These are phyloP conservation scores for Drosophila grimshawi DNA, from an alignment of 1,140 invertebrate genomes.

Conservation along the genomic window DNA sequence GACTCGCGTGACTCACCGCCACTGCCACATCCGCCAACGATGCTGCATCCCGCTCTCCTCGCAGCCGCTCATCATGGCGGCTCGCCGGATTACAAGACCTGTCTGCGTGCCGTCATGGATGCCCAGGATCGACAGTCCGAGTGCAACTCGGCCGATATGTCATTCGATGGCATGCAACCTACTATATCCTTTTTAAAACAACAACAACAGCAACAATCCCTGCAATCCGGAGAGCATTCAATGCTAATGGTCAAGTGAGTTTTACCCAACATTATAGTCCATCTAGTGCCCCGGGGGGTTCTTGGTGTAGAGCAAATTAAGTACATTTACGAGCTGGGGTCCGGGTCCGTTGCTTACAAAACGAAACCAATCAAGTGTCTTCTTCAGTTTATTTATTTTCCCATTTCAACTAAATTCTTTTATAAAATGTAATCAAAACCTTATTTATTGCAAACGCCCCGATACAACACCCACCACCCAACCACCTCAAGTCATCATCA, in stretches of 20 bases:
- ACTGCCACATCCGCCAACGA: constrained; percentile 91
- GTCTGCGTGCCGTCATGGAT: constrained; percentile 88
- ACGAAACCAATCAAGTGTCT: constrained; percentile 84
- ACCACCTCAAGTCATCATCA: constrained; percentile 62
- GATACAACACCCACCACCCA: background rate
- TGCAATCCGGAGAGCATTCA: constrained; percentile 38
- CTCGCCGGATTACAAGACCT: constrained; percentile 91
- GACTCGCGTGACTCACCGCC: constrained; percentile 91
- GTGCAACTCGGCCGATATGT: constrained; percentile 94
- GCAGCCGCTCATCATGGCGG: constrained; percentile 91
- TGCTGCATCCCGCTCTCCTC: constrained; percentile 91
- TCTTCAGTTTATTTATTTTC: constrained; percentile 79
- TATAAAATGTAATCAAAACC: constrained; percentile 84
- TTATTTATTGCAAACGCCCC: constrained; percentile 69
- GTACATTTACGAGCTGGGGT: constrained; percentile 20
- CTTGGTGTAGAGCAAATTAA: constrained; percentile 53
- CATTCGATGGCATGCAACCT: constrained; percentile 95
- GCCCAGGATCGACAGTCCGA: constrained; percentile 93
- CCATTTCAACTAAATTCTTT: constrained; percentile 79
- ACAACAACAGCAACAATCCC: constrained; percentile 62
- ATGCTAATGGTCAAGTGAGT: constrained; percentile 80
- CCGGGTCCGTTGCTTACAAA: constrained; percentile 57
- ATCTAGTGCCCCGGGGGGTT: constrained; percentile 11
- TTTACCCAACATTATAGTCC: constrained; percentile 52
- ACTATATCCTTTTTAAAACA: constrained; percentile 95